Evolutionary conservation across 2,113 vertebrate species (phyloP), one percentile per base, ranked within the genome.

Genomic region (Macrotus californicus): DNA sequence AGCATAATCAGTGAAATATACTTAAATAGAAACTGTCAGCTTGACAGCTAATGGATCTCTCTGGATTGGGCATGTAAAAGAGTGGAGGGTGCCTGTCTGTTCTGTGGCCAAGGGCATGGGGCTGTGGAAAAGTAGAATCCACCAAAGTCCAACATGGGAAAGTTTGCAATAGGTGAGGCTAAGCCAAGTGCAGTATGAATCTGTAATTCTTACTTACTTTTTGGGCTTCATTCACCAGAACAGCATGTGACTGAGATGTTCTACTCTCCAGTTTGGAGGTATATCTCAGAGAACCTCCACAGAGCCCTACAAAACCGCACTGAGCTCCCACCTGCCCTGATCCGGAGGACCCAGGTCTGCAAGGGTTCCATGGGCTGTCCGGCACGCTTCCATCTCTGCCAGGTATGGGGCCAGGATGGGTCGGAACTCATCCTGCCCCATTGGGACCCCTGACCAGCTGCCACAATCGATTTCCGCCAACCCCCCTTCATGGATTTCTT

Each of bases 401-500:
- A 16, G 52, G 26, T 19, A 15, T 19, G 15, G 43, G n/a, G 5
- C 26, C 26, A 34, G 56, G 36, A 59, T 39, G 54, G 0, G 34
- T 1, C 24, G 11, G 34, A 7, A 34, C 16, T 21, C 4, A 3
- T 21, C 81, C 41, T 7, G 12, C 41, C 26, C 34, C 4, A 0
- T 2, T 15, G 15, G 41, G 13, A n/a, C 2, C 43, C 4, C 29
- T 6, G 39, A 31, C 34, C 67, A 7, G 75, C 61, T 29, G 31
- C 79, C 13, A 24, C 21, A 3, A 3, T 43, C 43, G 39, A 5
- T 41, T 54, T 21, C 50, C 0, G 2, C 64, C 31, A 21, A 19
- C 19, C 9, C 59, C 36, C 10, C 50, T 29, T 26, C 61, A 5
- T 31, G 39, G 8, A 36, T 54, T 67, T 29, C 22, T 19, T 59